Percentiles rank a stretch among this genome's conserved stretches.
These are phyloP conservation scores for Sitophilus oryzae DNA, from an alignment of 1,140 invertebrate species.

Conservation along the genomic window DNA sequence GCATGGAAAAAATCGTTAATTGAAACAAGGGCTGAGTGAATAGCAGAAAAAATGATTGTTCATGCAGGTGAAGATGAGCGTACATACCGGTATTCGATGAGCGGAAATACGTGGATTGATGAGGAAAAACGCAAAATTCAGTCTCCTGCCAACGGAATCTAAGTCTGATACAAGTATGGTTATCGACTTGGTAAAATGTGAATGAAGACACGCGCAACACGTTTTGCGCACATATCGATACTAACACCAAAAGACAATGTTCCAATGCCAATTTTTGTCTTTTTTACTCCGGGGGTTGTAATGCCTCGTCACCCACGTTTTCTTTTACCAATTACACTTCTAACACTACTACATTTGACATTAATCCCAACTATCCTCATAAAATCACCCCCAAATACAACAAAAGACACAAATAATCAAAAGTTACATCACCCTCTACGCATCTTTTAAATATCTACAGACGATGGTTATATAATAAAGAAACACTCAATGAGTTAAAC, in stretches of 20 bases:
- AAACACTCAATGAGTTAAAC: too few relatives aligned
- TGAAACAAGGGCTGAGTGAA: too few relatives aligned
- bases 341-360: neutral
- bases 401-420: neutral
- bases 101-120: slow-evolving; percentile 15
- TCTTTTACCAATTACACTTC: slow-evolving; percentile 5
- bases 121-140: slow-evolving; percentile 13
- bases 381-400: neutral
- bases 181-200: slow-evolving; percentile 24
- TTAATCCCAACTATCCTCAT: neutral
- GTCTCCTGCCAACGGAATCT: slow-evolving; percentile 9
- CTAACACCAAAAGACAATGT: slow-evolving; percentile 25
- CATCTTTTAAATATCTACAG: too few relatives aligned
- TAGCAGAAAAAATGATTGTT: too few relatives aligned
- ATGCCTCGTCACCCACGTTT: slow-evolving; percentile 18
- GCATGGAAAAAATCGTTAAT: too few relatives aligned
- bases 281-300: slow-evolving; percentile 17
- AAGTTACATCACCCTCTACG: neutral
- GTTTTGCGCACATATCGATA: slow-evolving; percentile 26
- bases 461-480: too few relatives aligned
- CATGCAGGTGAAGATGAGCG: too few relatives aligned
- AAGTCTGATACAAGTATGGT: slow-evolving; percentile 24
- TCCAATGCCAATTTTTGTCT: slow-evolving; percentile 27
- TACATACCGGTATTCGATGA: slow-evolving; percentile 17
- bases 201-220: slow-evolving; percentile 20